Evolutionary conservation across 2,797 vertebrate genomes (phyloP), one percentile per base, ranked within the genome.

Genomic region (Micromesistius poutassou): DNA sequence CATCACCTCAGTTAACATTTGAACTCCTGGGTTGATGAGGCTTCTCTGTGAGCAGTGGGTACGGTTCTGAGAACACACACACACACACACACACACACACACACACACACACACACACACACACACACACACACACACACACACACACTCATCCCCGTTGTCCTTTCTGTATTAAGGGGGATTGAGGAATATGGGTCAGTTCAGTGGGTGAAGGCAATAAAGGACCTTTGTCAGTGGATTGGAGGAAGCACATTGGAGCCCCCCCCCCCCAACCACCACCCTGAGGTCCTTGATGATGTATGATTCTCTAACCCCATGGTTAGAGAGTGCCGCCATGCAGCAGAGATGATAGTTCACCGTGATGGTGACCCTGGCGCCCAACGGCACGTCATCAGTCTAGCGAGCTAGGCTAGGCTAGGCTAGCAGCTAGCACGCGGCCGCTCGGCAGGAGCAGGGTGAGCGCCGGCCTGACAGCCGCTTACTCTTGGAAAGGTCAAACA

Each of bases 401-500:
- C 42, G 66, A 80, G 79, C 79, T n/a, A 22, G 31, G 40, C 40
- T 42, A 42, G 40, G 40, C 40, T 46, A 46, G 31, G 40, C 40
- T 46, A 46, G 40, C 14, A 46, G 40, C 40, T 7, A 77, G 68
- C 62, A 10, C 62, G 22, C 62, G 28, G 16, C 22, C 22, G 62
- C 35, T 36, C 5, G 5, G 35, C 50, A 55, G 50, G 50, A 1
- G 9, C 40, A 13, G 12, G 14, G 2, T 12, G 40, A 46, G 14
- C 40, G 8, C 7, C 35, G 80, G 81, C 83, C 83, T 90, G 90
- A 93, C 90, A 92, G 87, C 78, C 79, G 33, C 77, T 83, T 86
- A 81, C 91, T 91, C 87, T 86, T 83, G 88, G 89, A 93, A 93
- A 90, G 92, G 35, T 36, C 35, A 36, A 70, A 68, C 75, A 76